A percentile compares a stretch with the other conserved stretches of the same genome.
Conservation (phyloP, 2,888 invertebrate species). For the Mallateleia sp. region DNA sequence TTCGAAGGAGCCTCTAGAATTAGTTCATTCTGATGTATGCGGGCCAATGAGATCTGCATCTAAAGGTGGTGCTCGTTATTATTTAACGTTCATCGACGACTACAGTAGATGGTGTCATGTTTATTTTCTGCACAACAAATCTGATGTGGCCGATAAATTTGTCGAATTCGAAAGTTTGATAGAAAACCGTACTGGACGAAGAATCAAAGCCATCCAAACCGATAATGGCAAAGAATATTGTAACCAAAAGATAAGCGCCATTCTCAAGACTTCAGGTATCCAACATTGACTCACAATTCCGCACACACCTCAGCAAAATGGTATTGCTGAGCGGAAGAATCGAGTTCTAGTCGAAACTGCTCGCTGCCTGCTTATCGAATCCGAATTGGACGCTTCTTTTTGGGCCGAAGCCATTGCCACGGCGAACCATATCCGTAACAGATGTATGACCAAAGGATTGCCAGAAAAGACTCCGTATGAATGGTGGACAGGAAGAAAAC, state of each 20-base stretch:
- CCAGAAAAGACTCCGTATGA: conserved; percentile 60
- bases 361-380: conserved; percentile 65
- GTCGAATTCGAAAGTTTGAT: too few species aligned
- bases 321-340: neutral
- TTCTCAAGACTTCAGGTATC: neutral
- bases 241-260: neutral
- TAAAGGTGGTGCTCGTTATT: too few species aligned
- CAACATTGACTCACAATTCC: neutral
- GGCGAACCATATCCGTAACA: conserved; percentile 75
- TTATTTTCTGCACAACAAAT: too few species aligned
- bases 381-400: conserved; percentile 70
- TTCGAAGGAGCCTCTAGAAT: too few species aligned
- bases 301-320: neutral
- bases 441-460: conserved; percentile 68
- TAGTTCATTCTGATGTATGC: too few species aligned
- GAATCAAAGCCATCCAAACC: too few species aligned
- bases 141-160: too few species aligned
- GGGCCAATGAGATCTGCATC: too few species aligned
- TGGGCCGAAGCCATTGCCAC: conserved; percentile 54
- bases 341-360: neutral
- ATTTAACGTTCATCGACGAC: too few species aligned
- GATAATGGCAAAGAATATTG: neutral
- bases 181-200: too few species aligned
- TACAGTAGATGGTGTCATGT: too few species aligned
- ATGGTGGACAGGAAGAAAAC: conserved; percentile 54